Base-by-base conservation (phyloP, 2,113 vertebrate species). In the Paramisgurnus dabryanus region DNA sequence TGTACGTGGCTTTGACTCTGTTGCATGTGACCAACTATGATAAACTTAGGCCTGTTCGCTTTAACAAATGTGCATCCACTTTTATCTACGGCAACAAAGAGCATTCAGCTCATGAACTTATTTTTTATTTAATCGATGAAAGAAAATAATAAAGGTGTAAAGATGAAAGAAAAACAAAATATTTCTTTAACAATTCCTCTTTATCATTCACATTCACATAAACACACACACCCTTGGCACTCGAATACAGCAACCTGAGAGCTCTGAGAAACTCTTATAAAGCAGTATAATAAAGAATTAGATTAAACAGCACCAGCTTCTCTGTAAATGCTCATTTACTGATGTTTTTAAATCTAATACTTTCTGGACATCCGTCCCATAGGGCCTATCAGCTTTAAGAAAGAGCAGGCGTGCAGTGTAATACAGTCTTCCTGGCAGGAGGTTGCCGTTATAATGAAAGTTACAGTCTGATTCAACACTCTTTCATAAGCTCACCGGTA, bases 201-300 rank as follows among this genome's bases (percentile, higher is more conserved):
- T 53, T n/a, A 65, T n/a, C 63, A 68, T 50, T 50, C 47, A 78
- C 57, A 70, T 55, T n/a, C n/a, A n/a, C n/a, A n/a, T n/a, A n/a
- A n/a, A 49, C 43, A 71, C 67, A 65, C 64, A 53, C 50, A 41
- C 13, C 53, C 15, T 39, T 66, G 80, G 50, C 77, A 79, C 77
- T 83, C 66, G 76, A 45, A 71, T 76, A 81, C 77, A 70, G 89
- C 84, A 89, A 91, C 84, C 81, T 78, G 90, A 91, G 88, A 88
- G 83, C 64, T 80, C 87, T 92, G 90, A 89, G 86, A 90, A 90
- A 83, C 55, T 86, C 78, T 78, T 81, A 82, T 87, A 88, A 88
- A 86, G 57, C 80, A 84, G 71, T 60, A 78, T 80, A 88, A 88
- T 85, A 71, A 88, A 83, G 80, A 82, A 80, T 81, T 73, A n/a